Base-by-base conservation (phyloP, 2,797 vertebrate species). In the Oryzias dopingdopingensis region DNA sequence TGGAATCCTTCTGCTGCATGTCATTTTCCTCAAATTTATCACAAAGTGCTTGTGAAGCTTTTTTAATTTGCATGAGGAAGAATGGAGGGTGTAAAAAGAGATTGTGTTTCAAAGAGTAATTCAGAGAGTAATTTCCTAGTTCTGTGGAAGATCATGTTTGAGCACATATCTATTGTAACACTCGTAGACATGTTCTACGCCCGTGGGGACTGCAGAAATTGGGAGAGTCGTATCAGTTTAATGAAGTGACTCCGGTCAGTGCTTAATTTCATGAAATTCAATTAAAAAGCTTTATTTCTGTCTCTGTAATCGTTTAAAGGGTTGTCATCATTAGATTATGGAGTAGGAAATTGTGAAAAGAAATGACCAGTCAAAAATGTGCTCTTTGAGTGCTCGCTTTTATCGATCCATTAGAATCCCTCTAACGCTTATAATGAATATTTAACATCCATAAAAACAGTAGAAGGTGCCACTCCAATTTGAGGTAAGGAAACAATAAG, bases 211-310 rank as follows among this genome's bases (percentile, higher is more conserved):
- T 41, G 49, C 51, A 44, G 63, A 75, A 79, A 77, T 45, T 42
- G 59, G 32, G 46, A 55, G 74, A 87, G 76, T 81, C 70, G 69
- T 84, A 87, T 90, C 86, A 81, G 49, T 85, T 79, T 79, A 87
- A 88, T 85, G 81, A 84, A 82, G 73, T 81, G 82, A 61, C 81
- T 83, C 73, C 52, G 69, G 70, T 70, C 53, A 24, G 74, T 79
- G 83, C 86, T 86, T 84, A 77, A 87, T 89, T 86, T 84, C 42
- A 77, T 64, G 57, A 77, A 86, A 83, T 84, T 87, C 76, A 85
- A 80, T 89, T 87, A 83, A 82, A 82, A 86, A 66, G 49, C 62
- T 80, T 77, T 71, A 71, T 74, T 84, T 79, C 75, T 46, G 65
- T 70, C 79, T 67, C 47, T 64, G 67, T 61, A 74, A 83, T 84